Evolutionary conservation across 2,797 vertebrate genomes (phyloP).

Genomic region (Gephyroberyx darwinii): DNA sequence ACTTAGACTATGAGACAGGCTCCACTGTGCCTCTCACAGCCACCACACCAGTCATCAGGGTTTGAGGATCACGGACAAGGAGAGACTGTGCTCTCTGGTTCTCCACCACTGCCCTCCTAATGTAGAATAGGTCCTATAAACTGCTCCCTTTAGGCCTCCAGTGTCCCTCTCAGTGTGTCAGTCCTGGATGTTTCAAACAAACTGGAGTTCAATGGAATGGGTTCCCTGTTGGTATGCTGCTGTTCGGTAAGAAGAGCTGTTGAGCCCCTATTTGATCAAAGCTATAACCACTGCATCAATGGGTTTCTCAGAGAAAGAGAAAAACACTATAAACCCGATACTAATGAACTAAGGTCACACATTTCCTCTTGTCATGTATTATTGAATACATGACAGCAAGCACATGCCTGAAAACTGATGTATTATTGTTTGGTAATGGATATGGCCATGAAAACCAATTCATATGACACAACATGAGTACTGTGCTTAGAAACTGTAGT

Average conservation of each 20-base stretch:
- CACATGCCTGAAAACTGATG: conserved; percentile 52
- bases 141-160: conserved; percentile 15
- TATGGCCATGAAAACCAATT: conserved; percentile 27
- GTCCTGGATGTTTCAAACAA: conserved; percentile 18
- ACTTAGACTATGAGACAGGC: conserved; percentile 86
- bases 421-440: conserved; percentile 48
- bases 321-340: conserved; percentile 29
- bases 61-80: conserved; percentile 70
- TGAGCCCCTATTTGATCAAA: conserved; percentile 33
- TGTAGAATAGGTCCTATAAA: conserved; percentile 34
- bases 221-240: conserved; percentile 27
- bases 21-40: conserved; percentile 85
- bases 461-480: conserved; percentile 30
- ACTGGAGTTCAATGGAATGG: no score
- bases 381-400: conserved; percentile 56
- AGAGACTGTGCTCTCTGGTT: conserved; percentile 42
- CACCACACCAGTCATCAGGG: conserved; percentile 76
- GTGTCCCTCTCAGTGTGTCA: conserved; percentile 13
- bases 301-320: conserved; percentile 51
- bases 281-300: conserved; percentile 68
- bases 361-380: conserved; percentile 53
- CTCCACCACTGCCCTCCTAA: conserved; percentile 38
- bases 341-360: conserved; percentile 44
- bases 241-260: conserved; percentile 25
- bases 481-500: conserved; percentile 24